These are phyloP conservation scores for Drosophila biarmipes DNA, from an alignment of 1,140 invertebrate genomes.

Conservation along the genomic window DNA sequence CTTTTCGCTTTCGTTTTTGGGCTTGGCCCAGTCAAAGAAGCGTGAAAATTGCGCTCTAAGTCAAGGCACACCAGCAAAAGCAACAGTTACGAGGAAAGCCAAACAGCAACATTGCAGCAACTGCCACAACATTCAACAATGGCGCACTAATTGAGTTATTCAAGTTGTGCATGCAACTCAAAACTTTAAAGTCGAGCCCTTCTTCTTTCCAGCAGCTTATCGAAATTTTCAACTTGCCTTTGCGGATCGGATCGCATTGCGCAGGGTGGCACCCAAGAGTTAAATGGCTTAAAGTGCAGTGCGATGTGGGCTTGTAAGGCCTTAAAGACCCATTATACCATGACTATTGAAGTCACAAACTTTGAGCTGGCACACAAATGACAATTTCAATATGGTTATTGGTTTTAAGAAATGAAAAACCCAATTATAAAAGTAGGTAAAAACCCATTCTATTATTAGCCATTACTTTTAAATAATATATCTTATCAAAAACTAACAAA, in stretches of 20 bases:
- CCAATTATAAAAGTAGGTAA: too few relatives aligned
- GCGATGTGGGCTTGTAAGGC: not conserved
- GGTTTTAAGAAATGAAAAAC: too few relatives aligned
- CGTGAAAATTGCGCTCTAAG: conserved; percentile 68
- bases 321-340: not conserved
- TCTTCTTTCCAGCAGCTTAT: conserved; percentile 28
- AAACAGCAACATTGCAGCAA: conserved; percentile 3
- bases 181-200: conserved; percentile 17
- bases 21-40: conserved; percentile 53
- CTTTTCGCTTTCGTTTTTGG: conserved; percentile 59
- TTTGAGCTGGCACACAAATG: too few relatives aligned
- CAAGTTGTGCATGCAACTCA: conserved; percentile 44
- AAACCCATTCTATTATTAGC: too few relatives aligned
- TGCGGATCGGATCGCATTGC: conserved; percentile 10
- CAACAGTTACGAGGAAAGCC: conserved; percentile 30
- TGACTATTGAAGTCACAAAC: not conserved
- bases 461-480: too few relatives aligned
- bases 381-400: too few relatives aligned
- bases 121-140: conserved; percentile 34
- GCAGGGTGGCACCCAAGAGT: conserved; percentile 1
- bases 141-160: conserved; percentile 70
- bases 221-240: conserved; percentile 24
- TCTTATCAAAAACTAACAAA: too few relatives aligned
- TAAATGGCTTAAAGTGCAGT: conserved; percentile 6
- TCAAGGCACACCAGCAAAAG: conserved; percentile 41